A percentile compares a stretch with the other conserved stretches of the same genome.
Evolutionary conservation across 2,797 vertebrate genomes (phyloP).

Genomic region (Tolypeutes matacus): DNA sequence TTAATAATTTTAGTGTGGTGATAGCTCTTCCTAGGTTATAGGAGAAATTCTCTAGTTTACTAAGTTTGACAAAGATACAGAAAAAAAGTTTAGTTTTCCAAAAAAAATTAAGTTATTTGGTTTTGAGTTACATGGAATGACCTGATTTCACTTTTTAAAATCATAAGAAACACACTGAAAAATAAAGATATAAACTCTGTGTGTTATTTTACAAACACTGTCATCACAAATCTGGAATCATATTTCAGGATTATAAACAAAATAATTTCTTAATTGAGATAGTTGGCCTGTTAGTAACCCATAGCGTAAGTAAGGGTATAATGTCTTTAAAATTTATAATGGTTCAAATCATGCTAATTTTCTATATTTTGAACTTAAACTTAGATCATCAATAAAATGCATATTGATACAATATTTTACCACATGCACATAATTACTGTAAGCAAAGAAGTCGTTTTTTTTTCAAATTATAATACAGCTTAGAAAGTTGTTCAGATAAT

Average conservation of each 20-base stretch:
- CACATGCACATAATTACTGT: neutral
- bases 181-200: neutral
- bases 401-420: neutral
- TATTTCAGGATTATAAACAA: neutral
- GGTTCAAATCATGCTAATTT: neutral
- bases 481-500: neutral
- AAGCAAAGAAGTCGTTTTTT: neutral
- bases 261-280: neutral
- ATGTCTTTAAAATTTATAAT: slow-evolving; percentile 28
- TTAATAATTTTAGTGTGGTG: slow-evolving; percentile 36
- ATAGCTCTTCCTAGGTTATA: neutral
- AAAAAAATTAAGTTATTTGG: slow-evolving; percentile 41
- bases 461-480: neutral
- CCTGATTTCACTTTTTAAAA: neutral
- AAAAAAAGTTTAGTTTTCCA: neutral
- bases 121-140: slow-evolving; percentile 24
- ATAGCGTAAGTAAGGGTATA: neutral
- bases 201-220: neutral
- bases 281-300: neutral
- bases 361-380: slow-evolving; percentile 21
- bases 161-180: neutral
- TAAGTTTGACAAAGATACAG: neutral
- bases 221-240: neutral
- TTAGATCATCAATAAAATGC: neutral
- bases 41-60: neutral